These are phyloP conservation scores for Dreissena polymorpha DNA, from an alignment of 1,140 invertebrate species.

Conservation along the genomic window DNA sequence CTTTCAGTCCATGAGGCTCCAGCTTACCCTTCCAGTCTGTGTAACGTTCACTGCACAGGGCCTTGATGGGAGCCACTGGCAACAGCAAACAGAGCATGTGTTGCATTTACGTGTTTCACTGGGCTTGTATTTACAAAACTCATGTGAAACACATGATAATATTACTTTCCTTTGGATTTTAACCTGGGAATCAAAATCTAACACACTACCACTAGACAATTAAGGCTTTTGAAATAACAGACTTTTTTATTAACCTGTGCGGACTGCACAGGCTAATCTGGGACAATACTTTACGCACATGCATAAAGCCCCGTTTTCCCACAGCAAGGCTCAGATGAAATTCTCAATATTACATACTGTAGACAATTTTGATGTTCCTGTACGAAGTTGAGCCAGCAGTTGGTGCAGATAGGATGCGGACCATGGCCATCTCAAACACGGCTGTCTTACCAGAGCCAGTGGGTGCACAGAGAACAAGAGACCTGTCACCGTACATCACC, in stretches of 20 bases:
- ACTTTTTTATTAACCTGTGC: background rate
- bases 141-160: too few relatives aligned
- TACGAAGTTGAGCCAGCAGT: background rate
- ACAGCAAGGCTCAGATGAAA: background rate
- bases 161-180: too few relatives aligned
- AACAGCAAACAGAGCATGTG: slow-evolving; percentile 17
- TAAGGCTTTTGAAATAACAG: too few relatives aligned
- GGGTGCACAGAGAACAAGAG: slow-evolving; percentile 88
- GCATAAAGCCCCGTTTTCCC: background rate
- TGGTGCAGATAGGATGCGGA: slow-evolving; percentile 80
- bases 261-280: background rate
- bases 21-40: slow-evolving; percentile 89
- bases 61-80: slow-evolving; percentile 90
- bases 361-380: slow-evolving; percentile 73
- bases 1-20: slow-evolving; percentile 83
- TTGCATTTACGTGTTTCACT: background rate
- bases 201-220: too few relatives aligned
- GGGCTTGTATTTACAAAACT: too few relatives aligned
- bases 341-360: slow-evolving; percentile 67
- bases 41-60: slow-evolving; percentile 87
- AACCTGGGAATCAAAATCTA: too few relatives aligned
- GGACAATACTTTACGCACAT: background rate
- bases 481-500: slow-evolving; percentile 83
- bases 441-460: slow-evolving; percentile 92
- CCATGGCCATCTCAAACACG: slow-evolving; percentile 89